phyloP scores from a whole-genome alignment of 2,888 invertebrate genomes.

The Boloria euphrosyne region DNA sequence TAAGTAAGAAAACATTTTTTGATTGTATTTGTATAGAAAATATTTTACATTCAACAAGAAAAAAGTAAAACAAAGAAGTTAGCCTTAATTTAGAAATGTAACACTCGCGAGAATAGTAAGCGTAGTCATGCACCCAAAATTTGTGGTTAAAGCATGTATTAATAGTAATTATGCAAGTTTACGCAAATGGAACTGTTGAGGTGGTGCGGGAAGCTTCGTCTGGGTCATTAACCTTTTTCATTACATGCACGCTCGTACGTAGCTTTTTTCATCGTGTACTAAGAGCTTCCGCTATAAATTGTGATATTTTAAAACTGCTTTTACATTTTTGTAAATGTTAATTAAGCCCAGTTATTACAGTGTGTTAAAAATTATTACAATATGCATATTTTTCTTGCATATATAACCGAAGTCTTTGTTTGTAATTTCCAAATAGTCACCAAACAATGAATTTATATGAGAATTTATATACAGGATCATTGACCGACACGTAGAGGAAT shows the following conservation, averaged over 20 bases:
- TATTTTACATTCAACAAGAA: not conserved
- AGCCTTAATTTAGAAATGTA: not conserved
- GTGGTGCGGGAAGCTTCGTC: constrained; percentile 12
- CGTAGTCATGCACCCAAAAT: constrained; percentile 21
- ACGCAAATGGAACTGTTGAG: constrained; percentile 19
- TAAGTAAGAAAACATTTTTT: too few relatives aligned
- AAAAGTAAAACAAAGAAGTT: not conserved
- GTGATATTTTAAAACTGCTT: not conserved
- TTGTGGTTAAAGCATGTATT: constrained; percentile 24
- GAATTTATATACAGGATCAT: too few relatives aligned
- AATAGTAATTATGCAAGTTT: constrained; percentile 29
- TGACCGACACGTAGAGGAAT: too few relatives aligned
- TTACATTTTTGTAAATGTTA: too few relatives aligned
- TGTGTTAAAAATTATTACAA: too few relatives aligned
- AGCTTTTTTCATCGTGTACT: constrained; percentile 1
- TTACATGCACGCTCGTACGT: constrained; percentile 3
- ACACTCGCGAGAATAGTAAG: constrained; percentile 8
- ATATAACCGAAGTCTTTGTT: too few relatives aligned
- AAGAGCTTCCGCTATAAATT: constrained; percentile 4
- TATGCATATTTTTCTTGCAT: too few relatives aligned
- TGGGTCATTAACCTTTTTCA: constrained; percentile 23
- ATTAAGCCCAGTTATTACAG: too few relatives aligned
- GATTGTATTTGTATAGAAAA: not conserved
- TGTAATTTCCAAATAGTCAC: too few relatives aligned
- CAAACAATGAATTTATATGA: too few relatives aligned